Evolutionary conservation across 1,140 invertebrate species (phyloP).

Genomic region (Drepana arcuata): DNA sequence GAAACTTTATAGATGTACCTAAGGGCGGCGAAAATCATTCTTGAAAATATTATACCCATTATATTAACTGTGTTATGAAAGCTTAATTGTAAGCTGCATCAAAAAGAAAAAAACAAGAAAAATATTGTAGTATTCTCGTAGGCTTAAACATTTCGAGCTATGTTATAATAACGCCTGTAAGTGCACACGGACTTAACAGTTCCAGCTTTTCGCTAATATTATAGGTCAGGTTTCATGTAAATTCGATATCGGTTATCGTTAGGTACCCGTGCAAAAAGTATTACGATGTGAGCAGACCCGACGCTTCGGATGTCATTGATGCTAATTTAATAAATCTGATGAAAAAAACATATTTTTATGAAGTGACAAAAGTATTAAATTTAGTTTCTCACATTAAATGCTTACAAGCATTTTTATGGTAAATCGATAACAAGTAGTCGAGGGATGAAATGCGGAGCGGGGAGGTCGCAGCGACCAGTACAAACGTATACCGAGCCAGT

Average conservation of each 20-base stretch:
- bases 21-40: constrained; percentile 56
- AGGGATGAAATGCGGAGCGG: constrained; percentile 38
- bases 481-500: constrained; percentile 57
- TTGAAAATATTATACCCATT: constrained; percentile 60
- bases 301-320: constrained; percentile 30
- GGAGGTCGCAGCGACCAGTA: constrained; percentile 34
- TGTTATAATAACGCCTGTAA: constrained; percentile 62
- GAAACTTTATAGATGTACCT: constrained; percentile 65
- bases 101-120: constrained; percentile 50
- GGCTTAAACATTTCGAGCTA: constrained; percentile 63
- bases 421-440: constrained; percentile 15
- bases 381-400: constrained; percentile 37
- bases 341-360: constrained; percentile 56
- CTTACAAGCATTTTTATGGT: constrained; percentile 15
- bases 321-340: constrained; percentile 40
- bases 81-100: constrained; percentile 63
- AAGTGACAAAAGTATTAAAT: constrained; percentile 64
- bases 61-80: constrained; percentile 63
- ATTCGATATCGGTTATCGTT: constrained; percentile 34
- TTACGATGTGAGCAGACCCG: constrained; percentile 26
- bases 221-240: constrained; percentile 32
- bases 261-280: constrained; percentile 35
- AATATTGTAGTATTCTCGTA: constrained; percentile 60
- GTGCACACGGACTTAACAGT: constrained; percentile 63
- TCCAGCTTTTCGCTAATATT: constrained; percentile 49